Base-by-base conservation (phyloP, 1,140 invertebrate species). In the Apis cerana region DNA sequence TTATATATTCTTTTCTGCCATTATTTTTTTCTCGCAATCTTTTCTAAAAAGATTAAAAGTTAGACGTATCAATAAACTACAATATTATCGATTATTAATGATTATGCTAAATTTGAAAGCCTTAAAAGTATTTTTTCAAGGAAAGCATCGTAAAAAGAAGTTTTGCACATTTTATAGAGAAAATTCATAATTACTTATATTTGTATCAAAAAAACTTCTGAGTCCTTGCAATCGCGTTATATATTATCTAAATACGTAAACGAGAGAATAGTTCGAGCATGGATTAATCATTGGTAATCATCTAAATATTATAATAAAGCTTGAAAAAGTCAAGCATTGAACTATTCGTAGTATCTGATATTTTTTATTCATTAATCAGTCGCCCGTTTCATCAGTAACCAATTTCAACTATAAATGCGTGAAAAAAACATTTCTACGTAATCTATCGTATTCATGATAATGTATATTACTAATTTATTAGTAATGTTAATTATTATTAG, bases 241-340 rank as follows among this genome's bases (percentile, higher is more conserved):
- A 80, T 33, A 48, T 48, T 43, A 52, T 43, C 70, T 83, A 86
- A 75, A 82, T 17, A 88, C 62, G 23, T 75, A 72, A 88, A 83
- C 68, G 67, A 80, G 76, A 86, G 59, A 88, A 88, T 82, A 88
- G 84, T 90, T 89, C 83, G 89, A 90, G 84, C 79, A 88, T 90
- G 83, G 82, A 90, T 90, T 76, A 83, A 85, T 83, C 78, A 68
- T 75, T 54, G 50, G 75, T 85, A 82, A 83, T 82, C 33, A 82
- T 77, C 67, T 86, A 83, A 89, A 75, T 68, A 65, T 75, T 89
- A 75, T 68, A n/a, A 65, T 75, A 88, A 89, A 82, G 88, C 88
- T 85, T 90, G 83, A 84, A 85, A 86, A 84, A 88, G 87, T 91
- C 83, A 89, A 88, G 80, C 82, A 58, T 86, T 83, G 80, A 83